A percentile compares a stretch with the other conserved stretches of the same genome.
These are phyloP conservation scores for Eucidaris tribuloides DNA, from an alignment of 35 echinoderm and acorn worm genomes.

Conservation along the genomic window DNA sequence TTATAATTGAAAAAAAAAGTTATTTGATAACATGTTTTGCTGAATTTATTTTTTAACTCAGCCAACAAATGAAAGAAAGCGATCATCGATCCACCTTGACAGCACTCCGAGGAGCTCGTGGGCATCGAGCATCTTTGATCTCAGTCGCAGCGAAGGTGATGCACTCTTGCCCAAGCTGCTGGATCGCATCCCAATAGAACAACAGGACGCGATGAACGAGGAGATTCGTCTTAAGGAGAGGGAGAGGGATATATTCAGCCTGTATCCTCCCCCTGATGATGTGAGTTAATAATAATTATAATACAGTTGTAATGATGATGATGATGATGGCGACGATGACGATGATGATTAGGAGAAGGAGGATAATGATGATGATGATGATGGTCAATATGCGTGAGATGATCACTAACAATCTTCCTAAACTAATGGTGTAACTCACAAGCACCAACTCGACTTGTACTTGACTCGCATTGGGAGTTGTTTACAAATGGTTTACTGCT, in stretches of 20 bases:
- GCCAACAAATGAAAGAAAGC: slow-evolving; percentile 39
- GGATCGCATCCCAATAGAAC: slow-evolving; percentile 60
- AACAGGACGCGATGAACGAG: slow-evolving; percentile 74
- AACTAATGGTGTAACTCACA: too few species aligned
- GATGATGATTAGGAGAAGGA: too few species aligned
- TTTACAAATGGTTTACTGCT: too few species aligned
- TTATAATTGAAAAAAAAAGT: too few species aligned
- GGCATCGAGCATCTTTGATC: slow-evolving; percentile 96
- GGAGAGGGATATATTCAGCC: slow-evolving; percentile 63
- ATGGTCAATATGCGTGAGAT: too few species aligned
- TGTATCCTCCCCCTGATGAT: slow-evolving; percentile 81
- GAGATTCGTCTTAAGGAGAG: slow-evolving; percentile 28
- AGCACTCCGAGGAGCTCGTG: slow-evolving; percentile 87
- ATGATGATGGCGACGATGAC: too few species aligned
- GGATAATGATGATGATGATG: too few species aligned
- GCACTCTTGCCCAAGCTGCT: slow-evolving; percentile 63
- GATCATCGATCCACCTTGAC: slow-evolving; percentile 89
- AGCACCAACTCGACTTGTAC: too few species aligned
- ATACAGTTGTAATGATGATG: not conserved
- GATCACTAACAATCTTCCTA: too few species aligned
- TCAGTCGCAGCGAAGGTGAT: slow-evolving; percentile 82
- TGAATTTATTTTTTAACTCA: not conserved
- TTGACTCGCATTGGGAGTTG: too few species aligned
- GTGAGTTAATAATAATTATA: too few species aligned
- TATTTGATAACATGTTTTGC: too few species aligned